A percentile compares a stretch with the other conserved stretches of the same genome.
These are phyloP conservation scores for Nicator chloris DNA, from an alignment of 2,113 vertebrate genomes.

Conservation along the genomic window DNA sequence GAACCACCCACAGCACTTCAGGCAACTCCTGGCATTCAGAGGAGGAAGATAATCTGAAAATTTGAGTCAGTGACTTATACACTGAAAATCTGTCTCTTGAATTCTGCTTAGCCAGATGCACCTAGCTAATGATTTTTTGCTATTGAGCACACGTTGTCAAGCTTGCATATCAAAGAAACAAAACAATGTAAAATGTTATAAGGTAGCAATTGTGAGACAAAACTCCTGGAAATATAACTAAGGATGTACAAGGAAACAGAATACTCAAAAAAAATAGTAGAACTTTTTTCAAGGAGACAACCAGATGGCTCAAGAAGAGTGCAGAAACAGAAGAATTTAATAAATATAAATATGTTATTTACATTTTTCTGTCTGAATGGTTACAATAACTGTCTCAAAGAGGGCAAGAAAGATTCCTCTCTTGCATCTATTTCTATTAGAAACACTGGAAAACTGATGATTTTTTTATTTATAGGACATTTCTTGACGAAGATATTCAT, in stretches of 20 bases:
- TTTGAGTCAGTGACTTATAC: background rate
- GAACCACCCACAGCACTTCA: background rate
- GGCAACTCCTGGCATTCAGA: background rate
- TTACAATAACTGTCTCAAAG: background rate
- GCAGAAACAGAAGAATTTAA: background rate
- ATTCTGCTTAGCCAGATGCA: background rate
- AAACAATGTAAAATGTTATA: background rate
- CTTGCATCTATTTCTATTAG: background rate
- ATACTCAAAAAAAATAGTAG: background rate
- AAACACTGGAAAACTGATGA: background rate
- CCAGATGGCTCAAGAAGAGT: background rate
- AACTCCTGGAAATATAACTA: background rate
- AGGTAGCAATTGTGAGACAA: background rate
- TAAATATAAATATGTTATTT: too few species aligned
- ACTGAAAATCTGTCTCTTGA: background rate
- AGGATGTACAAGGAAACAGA: background rate
- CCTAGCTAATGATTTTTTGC: background rate
- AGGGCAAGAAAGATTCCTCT: background rate
- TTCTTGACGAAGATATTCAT: background rate
- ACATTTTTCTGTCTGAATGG: background rate
- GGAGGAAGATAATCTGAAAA: background rate
- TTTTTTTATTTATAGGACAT: background rate
- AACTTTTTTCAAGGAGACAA: background rate
- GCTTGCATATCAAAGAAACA: background rate
- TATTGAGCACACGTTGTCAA: background rate